A percentile compares a stretch with the other conserved stretches of the same genome.
Conservation (phyloP, 35 echinoderm and acorn worm species). For the Chiridota heheva region DNA sequence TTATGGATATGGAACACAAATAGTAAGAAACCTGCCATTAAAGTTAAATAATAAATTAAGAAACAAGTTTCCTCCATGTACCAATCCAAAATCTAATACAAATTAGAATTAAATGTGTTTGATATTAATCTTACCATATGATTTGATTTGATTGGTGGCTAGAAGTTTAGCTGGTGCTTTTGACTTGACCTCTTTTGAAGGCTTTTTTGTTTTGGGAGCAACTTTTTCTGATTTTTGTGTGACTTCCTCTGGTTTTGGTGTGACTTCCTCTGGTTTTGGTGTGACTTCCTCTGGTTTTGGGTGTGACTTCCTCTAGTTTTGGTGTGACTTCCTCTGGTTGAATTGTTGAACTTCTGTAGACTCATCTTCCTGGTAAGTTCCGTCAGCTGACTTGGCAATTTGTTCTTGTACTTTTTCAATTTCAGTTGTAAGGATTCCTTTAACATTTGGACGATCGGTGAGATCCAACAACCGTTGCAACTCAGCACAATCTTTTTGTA, state of each 20-base stretch:
- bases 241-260: conserved; percentile 63
- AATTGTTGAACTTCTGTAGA: too few species aligned
- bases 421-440: conserved; percentile 38
- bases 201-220: background rate
- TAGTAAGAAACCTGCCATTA: too few species aligned
- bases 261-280: conserved; percentile 3
- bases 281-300: background rate
- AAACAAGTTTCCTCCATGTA: too few species aligned
- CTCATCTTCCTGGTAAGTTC: too few species aligned
- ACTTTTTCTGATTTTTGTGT: conserved; percentile 17
- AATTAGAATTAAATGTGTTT: background rate
- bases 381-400: conserved; percentile 39
- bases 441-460: conserved; percentile 52
- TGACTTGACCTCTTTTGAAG: background rate
- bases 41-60: too few species aligned
- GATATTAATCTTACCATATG: background rate
- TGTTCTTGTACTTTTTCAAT: conserved; percentile 48
- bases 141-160: background rate
- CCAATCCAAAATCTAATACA: background rate
- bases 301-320: background rate
- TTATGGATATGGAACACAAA: too few species aligned
- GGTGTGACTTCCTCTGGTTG: background rate
- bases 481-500: conserved; percentile 56
- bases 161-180: background rate
- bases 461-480: conserved; percentile 50